Conservation (phyloP, 2,888 invertebrate genomes). For the Ophioninae sp. region DNA sequence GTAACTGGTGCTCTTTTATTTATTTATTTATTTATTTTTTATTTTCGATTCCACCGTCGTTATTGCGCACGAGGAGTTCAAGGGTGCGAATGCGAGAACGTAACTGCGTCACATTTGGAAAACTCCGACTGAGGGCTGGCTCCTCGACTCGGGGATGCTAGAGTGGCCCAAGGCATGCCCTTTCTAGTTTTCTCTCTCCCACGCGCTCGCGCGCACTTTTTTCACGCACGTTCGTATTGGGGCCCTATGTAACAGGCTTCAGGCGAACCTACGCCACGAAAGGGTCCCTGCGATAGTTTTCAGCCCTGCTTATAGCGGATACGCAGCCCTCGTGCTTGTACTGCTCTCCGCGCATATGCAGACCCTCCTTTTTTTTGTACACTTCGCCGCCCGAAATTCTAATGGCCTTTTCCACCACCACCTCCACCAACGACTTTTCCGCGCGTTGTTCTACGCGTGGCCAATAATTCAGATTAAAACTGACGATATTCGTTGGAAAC, state of each 20-base stretch:
- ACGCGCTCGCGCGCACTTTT: constrained; percentile 60
- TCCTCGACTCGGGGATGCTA: constrained; percentile 62
- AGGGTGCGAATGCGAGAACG: constrained; percentile 58
- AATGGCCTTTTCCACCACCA: constrained; percentile 54
- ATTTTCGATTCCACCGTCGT: neutral
- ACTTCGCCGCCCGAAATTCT: constrained; percentile 31
- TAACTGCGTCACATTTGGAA: constrained; percentile 65
- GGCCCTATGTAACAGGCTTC: constrained; percentile 53
- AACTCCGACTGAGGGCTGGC: constrained; percentile 65
- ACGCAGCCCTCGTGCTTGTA: constrained; percentile 19
- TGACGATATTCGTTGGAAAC: neutral
- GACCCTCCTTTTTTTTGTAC: constrained; percentile 23
- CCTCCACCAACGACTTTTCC: constrained; percentile 29
- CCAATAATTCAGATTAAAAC: neutral
- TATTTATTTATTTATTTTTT: neutral
- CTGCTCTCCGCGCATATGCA: constrained; percentile 14
- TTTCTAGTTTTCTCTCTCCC: constrained; percentile 61
- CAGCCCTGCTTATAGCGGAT: constrained; percentile 14
- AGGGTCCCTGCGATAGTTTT: constrained; percentile 43
- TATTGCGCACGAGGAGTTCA: neutral
- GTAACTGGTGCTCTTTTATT: neutral
- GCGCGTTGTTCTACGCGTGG: neutral
- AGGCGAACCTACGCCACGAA: constrained; percentile 36
- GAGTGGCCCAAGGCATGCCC: constrained; percentile 60
- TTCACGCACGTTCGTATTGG: constrained; percentile 53